Evolutionary conservation across 23 tunicate genomes (phyloP).

Genomic region (Trididemnum miniatum): DNA sequence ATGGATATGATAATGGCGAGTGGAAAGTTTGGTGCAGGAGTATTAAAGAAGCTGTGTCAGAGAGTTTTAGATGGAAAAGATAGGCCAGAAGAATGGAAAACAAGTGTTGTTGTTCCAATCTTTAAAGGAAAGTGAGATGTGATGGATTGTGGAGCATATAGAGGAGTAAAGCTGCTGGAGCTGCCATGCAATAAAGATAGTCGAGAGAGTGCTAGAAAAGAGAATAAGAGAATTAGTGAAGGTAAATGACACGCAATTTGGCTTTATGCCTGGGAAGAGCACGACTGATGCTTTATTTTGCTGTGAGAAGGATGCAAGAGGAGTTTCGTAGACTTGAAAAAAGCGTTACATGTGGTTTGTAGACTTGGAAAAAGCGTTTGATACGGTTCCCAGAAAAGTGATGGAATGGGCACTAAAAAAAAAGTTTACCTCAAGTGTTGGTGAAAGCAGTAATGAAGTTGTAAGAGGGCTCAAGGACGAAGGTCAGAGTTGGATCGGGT

Average conservation of each 20-base stretch:
- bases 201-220: not conserved
- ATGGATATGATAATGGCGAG: not conserved
- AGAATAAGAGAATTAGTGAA: slow-evolving; percentile 3
- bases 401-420: slow-evolving; percentile 2
- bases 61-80: slow-evolving; percentile 20
- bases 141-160: slow-evolving; percentile 10
- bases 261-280: slow-evolving; percentile 28
- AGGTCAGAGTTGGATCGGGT: slow-evolving; percentile 2
- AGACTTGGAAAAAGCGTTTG: slow-evolving; percentile 14
- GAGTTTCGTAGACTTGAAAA: not conserved
- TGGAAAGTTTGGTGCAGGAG: not conserved
- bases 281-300: not conserved
- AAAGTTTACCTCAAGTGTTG: not conserved
- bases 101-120: slow-evolving; percentile 19
- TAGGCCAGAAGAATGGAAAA: slow-evolving; percentile 15
- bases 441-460: slow-evolving; percentile 6
- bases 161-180: slow-evolving; percentile 23
- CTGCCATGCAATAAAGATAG: slow-evolving; percentile 23
- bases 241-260: slow-evolving; percentile 1
- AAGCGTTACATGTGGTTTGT: slow-evolving; percentile 21
- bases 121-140: slow-evolving; percentile 26
- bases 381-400: slow-evolving; percentile 20
- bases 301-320: not conserved
- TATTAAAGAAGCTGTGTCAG: not conserved
- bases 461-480: not conserved